These are phyloP conservation scores for Odontophorus gujanensis DNA, from an alignment of 2,113 vertebrate genomes.

Conservation along the genomic window DNA sequence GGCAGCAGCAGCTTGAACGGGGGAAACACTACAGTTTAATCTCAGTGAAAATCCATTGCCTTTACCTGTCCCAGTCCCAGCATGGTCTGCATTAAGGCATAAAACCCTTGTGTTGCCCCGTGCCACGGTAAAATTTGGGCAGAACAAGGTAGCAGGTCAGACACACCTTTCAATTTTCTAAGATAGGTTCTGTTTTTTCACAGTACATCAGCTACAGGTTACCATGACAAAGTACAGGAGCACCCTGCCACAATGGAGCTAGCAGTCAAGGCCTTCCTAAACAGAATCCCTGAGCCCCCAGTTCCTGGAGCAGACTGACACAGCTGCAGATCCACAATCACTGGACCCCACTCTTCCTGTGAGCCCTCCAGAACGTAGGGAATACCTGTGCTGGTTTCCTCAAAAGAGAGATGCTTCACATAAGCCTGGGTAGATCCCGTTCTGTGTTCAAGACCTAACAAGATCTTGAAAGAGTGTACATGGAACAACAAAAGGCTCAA, in stretches of 20 bases:
- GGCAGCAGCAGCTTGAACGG: not conserved
- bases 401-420: not conserved
- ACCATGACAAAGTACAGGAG: not conserved
- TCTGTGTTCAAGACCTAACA: not conserved
- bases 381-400: not conserved
- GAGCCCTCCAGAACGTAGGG: not conserved
- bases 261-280: not conserved
- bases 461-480: not conserved
- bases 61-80: not conserved
- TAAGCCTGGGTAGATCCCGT: not conserved
- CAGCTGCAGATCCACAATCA: not conserved
- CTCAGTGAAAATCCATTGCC: not conserved
- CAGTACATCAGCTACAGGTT: not conserved
- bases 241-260: not conserved
- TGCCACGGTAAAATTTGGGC: accelerated
- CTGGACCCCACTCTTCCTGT: not conserved
- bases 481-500: not conserved
- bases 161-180: not conserved
- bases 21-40: not conserved
- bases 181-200: not conserved
- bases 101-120: not conserved
- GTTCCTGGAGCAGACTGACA: not conserved
- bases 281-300: not conserved
- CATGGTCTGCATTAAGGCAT: not conserved
- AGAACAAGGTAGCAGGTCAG: not conserved